These are phyloP conservation scores for Didymodactylos carnosus DNA, from an alignment of 2,888 invertebrate species.

Conservation along the genomic window DNA sequence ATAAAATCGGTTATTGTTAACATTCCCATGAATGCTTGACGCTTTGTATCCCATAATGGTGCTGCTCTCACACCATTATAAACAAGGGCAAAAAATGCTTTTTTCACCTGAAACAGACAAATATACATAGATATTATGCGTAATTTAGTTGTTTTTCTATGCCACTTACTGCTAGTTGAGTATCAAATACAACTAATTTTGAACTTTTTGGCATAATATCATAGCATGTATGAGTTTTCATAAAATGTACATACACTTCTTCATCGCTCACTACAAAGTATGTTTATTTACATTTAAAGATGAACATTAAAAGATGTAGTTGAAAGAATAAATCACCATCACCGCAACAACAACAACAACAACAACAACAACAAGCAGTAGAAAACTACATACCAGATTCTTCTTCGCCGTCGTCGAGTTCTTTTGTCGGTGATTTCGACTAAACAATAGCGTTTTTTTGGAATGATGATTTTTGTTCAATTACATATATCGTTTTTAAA, in stretches of 20 bases:
- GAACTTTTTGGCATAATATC: conserved; percentile 97
- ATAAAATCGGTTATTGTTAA: conserved; percentile 97
- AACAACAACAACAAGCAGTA: no score
- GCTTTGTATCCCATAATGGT: conserved; percentile 81
- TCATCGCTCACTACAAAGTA: conserved; percentile 52
- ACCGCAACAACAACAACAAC: no score
- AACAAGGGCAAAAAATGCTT: conserved; percentile 95
- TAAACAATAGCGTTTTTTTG: no score
- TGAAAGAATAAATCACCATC: no score
- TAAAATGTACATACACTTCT: conserved; percentile 92
- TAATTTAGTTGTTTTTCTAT: no score
- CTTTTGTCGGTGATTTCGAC: background rate
- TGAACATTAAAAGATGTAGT: no score
- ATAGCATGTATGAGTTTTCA: conserved; percentile 98
- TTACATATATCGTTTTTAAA: no score
- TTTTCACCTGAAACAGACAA: no score
- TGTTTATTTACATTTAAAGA: no score
- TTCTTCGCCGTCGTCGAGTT: background rate
- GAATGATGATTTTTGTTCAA: no score
- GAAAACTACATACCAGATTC: background rate
- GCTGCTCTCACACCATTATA: conserved; percentile 95
- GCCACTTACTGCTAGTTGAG: conserved; percentile 71
- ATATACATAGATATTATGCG: no score
- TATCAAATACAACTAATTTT: conserved; percentile 97
- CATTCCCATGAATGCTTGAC: conserved; percentile 88